These are phyloP conservation scores for Xenopus petersii DNA, from an alignment of 2,797 vertebrate genomes.

Conservation along the genomic window DNA sequence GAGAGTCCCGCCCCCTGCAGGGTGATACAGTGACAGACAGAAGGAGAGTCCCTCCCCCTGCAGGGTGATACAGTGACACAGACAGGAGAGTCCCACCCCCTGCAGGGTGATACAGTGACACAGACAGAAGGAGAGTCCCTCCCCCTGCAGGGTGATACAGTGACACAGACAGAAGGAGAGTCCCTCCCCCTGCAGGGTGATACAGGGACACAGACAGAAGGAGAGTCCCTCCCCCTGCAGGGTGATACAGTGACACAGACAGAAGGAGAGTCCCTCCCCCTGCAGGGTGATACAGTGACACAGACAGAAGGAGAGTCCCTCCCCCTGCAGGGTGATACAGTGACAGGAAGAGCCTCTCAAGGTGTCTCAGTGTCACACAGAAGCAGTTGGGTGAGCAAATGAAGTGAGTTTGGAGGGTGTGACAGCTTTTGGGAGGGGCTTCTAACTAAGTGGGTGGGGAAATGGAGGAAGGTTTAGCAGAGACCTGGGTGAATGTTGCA, in stretches of 20 bases:
- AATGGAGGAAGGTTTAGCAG: conserved; percentile 8
- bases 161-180: no score
- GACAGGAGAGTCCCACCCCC: no score
- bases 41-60: no score
- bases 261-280: background rate
- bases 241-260: conserved; percentile 6
- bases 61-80: no score
- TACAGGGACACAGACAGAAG: no score
- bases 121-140: no score
- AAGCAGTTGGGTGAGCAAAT: background rate
- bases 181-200: no score
- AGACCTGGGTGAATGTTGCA: background rate
- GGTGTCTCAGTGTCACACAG: conserved; percentile 12
- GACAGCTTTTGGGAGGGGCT: conserved; percentile 1
- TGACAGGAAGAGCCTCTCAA: background rate
- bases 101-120: no score
- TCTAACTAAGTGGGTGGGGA: background rate
- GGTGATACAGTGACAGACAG: no score
- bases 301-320: background rate
- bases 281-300: conserved; percentile 17
- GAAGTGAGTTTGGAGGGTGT: conserved; percentile 17
- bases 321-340: conserved; percentile 12
- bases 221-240: background rate
- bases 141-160: no score
- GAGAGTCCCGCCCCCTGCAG: no score